Base-by-base conservation (phyloP, 2,888 invertebrate genomes). In the Caenorhabditis auriculariae region DNA sequence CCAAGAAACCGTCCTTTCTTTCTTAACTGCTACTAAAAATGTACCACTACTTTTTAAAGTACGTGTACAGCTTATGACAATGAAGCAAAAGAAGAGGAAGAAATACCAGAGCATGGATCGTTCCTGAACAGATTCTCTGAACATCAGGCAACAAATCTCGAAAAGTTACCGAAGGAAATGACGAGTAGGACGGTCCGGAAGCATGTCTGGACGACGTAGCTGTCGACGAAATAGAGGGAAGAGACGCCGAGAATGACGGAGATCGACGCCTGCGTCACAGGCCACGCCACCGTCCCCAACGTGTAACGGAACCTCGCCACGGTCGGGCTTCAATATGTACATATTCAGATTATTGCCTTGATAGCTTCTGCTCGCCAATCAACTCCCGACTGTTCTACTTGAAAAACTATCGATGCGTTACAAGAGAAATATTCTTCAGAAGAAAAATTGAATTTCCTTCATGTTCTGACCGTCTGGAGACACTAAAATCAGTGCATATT, bases 131-230 rank as follows among this genome's bases (percentile, higher is more conserved):
- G 23, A 2, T 12, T 46, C 29, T 17, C 27, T 4, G 9, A 28
- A 29, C 3, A 24, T 19, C 5, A 12, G 17, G 9, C 37, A 19
- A 29, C 15, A 27, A 52, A 12, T 2, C 19, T n/a, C 9, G 41
- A 41, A 9, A n/a, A 17, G 41, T 60, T 21, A 72, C 76, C 76
- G 44, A 72, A 77, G 12, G 68, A 28, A 19, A 76, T 74, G 3
- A 77, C 76, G 6, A 77, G 57, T 2, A 75, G 45, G 2, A 76
- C 69, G 1, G 77, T 75, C 45, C 76, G 66, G 54, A 77, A 77
- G 58, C 76, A 76, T 1, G 77, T 77, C 44, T 76, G 75, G 1
- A 77, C 75, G 7, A 77, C 72, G 50, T 74, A 77, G 28, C 69
- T 67, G 49, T 77, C 69, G 1, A 76, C 75, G 19, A 63, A 41